phyloP scores from a whole-genome alignment of 2,113 vertebrate genomes.

The Tachysurus fulvidraco region DNA sequence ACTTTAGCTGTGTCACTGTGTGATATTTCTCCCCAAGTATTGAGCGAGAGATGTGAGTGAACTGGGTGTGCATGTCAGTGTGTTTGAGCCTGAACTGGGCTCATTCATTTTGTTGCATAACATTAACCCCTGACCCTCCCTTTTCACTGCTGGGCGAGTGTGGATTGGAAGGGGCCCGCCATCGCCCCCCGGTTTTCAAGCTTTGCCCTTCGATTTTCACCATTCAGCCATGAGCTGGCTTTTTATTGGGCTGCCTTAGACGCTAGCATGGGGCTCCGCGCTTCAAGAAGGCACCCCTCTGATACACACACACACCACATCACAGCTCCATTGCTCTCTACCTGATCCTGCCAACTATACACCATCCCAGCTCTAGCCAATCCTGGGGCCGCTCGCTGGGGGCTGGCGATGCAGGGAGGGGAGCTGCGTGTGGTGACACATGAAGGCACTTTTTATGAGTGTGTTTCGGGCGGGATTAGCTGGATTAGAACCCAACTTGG shows the following conservation, averaged over 20 bases:
- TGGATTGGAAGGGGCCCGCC: conserved; percentile 46
- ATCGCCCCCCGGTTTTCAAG: conserved; percentile 49
- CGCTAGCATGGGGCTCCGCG: conserved; percentile 56
- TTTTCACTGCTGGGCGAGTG: conserved; percentile 65
- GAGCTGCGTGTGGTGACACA: conserved; percentile 49
- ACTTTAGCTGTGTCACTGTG: no score
- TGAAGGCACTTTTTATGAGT: conserved; percentile 56
- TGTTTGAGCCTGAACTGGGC: conserved; percentile 64
- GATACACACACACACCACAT: conserved; percentile 20
- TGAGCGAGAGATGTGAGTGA: conserved; percentile 5
- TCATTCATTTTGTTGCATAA: conserved; percentile 77
- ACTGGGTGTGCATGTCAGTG: conserved; percentile 61
- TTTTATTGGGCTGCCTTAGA: conserved; percentile 67
- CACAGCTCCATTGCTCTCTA: conserved; percentile 40
- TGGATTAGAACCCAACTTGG: conserved; percentile 74
- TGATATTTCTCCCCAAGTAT: neutral
- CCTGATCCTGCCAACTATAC: conserved; percentile 25
- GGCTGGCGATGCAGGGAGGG: conserved; percentile 15
- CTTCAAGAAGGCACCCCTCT: conserved; percentile 26
- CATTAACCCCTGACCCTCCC: conserved; percentile 79
- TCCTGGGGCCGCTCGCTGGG: conserved; percentile 28
- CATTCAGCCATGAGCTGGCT: conserved; percentile 59
- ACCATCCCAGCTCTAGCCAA: conserved; percentile 41
- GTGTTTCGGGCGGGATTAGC: conserved; percentile 71
- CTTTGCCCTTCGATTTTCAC: conserved; percentile 61